A percentile compares a stretch with the other conserved stretches of the same genome.
Evolutionary conservation across 2,113 vertebrate species (phyloP).

Genomic region (Platysternon megacephalum): DNA sequence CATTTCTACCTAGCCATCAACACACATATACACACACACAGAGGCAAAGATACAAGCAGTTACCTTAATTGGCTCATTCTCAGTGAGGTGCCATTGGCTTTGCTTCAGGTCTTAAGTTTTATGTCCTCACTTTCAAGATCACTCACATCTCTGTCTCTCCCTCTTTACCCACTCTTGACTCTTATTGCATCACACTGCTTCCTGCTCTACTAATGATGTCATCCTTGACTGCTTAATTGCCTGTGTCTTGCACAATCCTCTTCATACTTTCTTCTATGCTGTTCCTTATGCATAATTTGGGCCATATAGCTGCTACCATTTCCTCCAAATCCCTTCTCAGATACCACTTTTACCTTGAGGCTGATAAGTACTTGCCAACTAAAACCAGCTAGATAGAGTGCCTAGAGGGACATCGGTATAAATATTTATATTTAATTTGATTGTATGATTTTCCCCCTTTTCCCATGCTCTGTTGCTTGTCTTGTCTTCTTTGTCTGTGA

Average conservation of each 20-base stretch:
- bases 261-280: neutral
- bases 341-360: accelerated
- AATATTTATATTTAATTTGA: neutral
- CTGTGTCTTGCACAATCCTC: neutral
- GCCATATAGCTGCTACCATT: neutral
- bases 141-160: neutral
- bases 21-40: too few relatives aligned
- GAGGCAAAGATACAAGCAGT: too few relatives aligned
- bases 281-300: neutral
- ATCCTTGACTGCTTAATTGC: neutral
- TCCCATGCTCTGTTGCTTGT: neutral
- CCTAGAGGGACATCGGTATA: neutral
- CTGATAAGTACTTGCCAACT: neutral
- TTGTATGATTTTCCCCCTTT: neutral
- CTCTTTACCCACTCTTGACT: neutral
- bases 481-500: neutral
- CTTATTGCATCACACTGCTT: accelerated
- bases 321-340: neutral
- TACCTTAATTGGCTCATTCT: neutral
- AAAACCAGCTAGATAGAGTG: neutral
- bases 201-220: neutral
- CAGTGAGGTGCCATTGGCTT: neutral
- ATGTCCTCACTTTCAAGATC: neutral
- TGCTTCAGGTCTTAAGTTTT: neutral
- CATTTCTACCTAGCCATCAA: too few relatives aligned